Conservation (phyloP, 2,113 vertebrate species). For the Hyla sarda region DNA sequence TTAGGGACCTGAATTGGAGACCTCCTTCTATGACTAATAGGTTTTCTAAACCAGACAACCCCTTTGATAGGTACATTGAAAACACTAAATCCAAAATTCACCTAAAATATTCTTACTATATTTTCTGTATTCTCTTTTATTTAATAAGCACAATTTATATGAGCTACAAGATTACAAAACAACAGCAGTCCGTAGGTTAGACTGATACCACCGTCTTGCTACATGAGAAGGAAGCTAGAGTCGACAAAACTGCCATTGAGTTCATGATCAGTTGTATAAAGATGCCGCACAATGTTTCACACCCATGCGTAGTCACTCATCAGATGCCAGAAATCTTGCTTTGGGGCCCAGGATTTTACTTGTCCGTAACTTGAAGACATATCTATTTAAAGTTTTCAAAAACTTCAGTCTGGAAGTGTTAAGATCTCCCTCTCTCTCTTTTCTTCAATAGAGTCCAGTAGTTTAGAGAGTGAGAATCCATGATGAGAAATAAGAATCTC, state of each 20-base stretch:
- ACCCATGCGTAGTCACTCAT: constrained; percentile 76
- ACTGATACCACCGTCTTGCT: constrained; percentile 78
- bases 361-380: constrained; percentile 69
- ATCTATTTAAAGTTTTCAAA: constrained; percentile 71
- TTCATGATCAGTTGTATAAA: constrained; percentile 68
- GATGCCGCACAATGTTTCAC: constrained; percentile 72
- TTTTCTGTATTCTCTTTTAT: constrained; percentile 42
- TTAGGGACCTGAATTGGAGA: background rate
- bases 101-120: constrained; percentile 8
- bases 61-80: constrained; percentile 45
- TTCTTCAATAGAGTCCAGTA: constrained; percentile 62
- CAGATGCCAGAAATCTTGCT: constrained; percentile 70
- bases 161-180: constrained; percentile 87
- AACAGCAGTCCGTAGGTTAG: constrained; percentile 77
- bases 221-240: constrained; percentile 75
- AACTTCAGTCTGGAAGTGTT: constrained; percentile 75
- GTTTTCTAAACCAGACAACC: background rate
- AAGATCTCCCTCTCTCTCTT: constrained; percentile 54
- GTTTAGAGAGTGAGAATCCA: constrained; percentile 70
- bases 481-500: constrained; percentile 71
- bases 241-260: constrained; percentile 67
- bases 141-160: constrained; percentile 82
- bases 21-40: background rate
- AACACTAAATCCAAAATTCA: constrained; percentile 18
- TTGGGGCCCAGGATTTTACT: constrained; percentile 66